These are phyloP conservation scores for Ceyx margarethae DNA, from an alignment of 2,113 vertebrate species.

Conservation along the genomic window DNA sequence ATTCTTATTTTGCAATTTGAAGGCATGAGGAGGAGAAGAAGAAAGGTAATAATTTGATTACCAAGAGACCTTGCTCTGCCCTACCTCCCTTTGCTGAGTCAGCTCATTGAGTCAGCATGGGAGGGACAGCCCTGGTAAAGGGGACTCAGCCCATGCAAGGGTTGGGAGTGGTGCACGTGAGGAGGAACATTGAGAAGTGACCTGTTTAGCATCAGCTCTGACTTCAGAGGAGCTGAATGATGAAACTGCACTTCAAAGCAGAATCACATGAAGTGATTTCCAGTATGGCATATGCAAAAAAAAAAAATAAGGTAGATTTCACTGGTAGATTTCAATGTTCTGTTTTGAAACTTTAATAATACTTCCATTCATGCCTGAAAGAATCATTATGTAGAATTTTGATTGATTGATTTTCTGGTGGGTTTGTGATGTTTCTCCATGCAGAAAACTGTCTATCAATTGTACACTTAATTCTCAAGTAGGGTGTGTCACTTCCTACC, in stretches of 20 bases:
- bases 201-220: rapidly evolving
- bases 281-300: neutral
- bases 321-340: neutral
- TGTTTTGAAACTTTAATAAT: neutral
- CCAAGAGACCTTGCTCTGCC: neutral
- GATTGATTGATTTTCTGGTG: neutral
- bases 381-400: neutral
- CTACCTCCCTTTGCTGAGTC: neutral
- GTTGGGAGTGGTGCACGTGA: neutral
- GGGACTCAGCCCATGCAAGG: too few species aligned
- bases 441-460: neutral
- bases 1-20: neutral
- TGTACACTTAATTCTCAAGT: neutral
- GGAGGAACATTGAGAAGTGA: neutral
- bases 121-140: neutral
- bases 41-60: neutral
- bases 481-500: neutral
- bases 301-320: neutral
- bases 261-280: neutral
- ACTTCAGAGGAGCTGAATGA: neutral
- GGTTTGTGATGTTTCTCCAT: neutral
- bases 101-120: rapidly evolving
- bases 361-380: neutral
- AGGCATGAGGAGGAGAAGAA: neutral
- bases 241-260: neutral